These are phyloP conservation scores for Odontamblyopus lacepedii DNA, from an alignment of 2,797 vertebrate species.

Conservation along the genomic window DNA sequence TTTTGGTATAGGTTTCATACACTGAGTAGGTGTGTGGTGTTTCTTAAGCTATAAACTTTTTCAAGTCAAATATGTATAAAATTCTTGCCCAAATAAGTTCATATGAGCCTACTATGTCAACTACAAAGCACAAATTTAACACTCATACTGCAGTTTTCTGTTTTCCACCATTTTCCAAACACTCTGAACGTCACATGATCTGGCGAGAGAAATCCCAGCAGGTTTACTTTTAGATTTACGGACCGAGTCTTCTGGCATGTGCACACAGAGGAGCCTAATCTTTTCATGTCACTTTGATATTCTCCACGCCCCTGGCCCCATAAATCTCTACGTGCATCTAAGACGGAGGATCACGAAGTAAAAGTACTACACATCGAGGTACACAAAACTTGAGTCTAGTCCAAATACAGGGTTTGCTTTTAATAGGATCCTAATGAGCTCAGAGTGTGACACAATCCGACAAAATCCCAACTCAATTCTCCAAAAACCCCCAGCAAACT, in stretches of 20 bases:
- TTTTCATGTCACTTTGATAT: conserved; percentile 35
- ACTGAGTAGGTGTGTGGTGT: too few relatives aligned
- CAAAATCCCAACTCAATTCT: conserved; percentile 26
- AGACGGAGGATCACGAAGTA: conserved; percentile 24
- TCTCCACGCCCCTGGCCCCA: conserved; percentile 29
- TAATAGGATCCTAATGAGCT: conserved; percentile 33
- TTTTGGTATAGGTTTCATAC: too few relatives aligned
- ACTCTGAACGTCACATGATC: not conserved
- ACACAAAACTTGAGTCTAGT: not conserved
- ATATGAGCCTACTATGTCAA: not conserved
- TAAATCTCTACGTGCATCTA: conserved; percentile 36
- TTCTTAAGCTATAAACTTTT: too few relatives aligned
- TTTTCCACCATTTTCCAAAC: not conserved
- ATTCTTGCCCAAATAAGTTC: not conserved
- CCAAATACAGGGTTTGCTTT: conserved; percentile 30
- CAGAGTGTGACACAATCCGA: conserved; percentile 37
- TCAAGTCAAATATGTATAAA: too few relatives aligned
- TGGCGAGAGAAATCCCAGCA: not conserved
- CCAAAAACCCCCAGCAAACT: conserved; percentile 6
- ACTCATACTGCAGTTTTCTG: not conserved
- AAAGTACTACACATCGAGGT: conserved; percentile 23
- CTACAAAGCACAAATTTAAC: not conserved
- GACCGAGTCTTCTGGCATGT: conserved; percentile 1
- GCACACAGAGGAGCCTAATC: conserved; percentile 9
- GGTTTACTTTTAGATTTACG: conserved; percentile 15